Percentiles rank a stretch among this genome's conserved stretches.
Evolutionary conservation across 2,113 vertebrate species (phyloP).

Genomic region (Gopherus evgoodei): DNA sequence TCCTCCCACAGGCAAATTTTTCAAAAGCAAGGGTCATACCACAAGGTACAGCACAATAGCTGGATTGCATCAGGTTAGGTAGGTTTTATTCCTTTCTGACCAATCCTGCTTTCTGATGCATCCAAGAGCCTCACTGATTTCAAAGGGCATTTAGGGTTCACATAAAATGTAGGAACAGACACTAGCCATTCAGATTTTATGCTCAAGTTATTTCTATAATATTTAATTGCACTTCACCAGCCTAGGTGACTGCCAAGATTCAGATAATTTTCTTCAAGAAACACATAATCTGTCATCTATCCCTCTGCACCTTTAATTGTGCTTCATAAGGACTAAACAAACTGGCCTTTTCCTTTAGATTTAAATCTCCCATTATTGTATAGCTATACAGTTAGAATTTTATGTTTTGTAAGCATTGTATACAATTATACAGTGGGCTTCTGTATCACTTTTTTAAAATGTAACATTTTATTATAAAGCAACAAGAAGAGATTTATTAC

Average conservation of each 20-base stretch:
- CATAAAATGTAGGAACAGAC: background rate
- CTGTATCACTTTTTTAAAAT: slow-evolving; percentile 33
- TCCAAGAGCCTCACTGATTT: background rate
- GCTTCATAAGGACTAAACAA: background rate
- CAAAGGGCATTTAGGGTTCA: background rate
- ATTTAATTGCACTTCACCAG: background rate
- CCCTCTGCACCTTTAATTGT: background rate
- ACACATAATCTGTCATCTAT: background rate
- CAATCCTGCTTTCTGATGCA: background rate
- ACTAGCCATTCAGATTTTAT: background rate
- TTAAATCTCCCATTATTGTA: background rate
- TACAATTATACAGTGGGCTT: background rate
- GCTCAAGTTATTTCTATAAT: background rate
- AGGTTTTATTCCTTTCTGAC: background rate
- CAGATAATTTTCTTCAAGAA: background rate
- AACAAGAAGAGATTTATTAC: background rate
- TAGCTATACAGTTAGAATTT: background rate
- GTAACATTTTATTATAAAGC: slow-evolving; percentile 16
- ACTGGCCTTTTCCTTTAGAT: background rate
- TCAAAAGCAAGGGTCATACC: background rate
- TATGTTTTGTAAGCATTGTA: background rate
- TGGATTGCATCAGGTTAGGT: background rate
- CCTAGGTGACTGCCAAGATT: background rate
- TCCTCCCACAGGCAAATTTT: slow-evolving; percentile 37
- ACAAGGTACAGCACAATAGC: background rate